phyloP scores from a whole-genome alignment of 1,140 invertebrate species.

The Hypsibius dujardini region DNA sequence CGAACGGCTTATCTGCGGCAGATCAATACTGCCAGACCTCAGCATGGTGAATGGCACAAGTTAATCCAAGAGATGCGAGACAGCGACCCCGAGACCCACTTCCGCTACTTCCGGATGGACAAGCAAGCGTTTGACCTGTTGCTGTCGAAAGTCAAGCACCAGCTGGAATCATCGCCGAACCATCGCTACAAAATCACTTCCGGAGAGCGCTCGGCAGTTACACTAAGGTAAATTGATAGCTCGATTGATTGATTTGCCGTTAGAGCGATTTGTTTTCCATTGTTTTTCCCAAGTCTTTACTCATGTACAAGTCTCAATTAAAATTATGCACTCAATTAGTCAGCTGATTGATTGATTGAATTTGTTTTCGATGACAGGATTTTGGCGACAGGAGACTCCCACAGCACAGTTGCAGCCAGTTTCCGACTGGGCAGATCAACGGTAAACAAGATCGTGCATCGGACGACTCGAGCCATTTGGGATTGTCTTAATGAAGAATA shows the following conservation, averaged over 20 bases:
- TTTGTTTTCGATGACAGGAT: not conserved
- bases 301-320: not conserved
- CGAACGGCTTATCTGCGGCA: too few relatives aligned
- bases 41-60: not conserved
- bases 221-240: not conserved
- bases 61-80: not conserved
- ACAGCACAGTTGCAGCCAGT: not conserved
- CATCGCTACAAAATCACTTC: not conserved
- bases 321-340: not conserved
- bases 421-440: not conserved
- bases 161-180: not conserved
- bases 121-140: not conserved
- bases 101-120: not conserved
- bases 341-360: not conserved
- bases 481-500: not conserved
- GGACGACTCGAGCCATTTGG: not conserved
- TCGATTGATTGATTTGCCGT: not conserved
- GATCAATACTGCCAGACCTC: too few relatives aligned
- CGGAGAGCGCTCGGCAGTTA: not conserved
- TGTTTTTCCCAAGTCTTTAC: not conserved
- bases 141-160: not conserved
- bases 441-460: not conserved
- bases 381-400: not conserved
- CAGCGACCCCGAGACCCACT: not conserved
- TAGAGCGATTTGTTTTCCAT: not conserved